phyloP scores from a whole-genome alignment of 53 echinoderm and acorn worm genomes.

The Actinopyga echinites region DNA sequence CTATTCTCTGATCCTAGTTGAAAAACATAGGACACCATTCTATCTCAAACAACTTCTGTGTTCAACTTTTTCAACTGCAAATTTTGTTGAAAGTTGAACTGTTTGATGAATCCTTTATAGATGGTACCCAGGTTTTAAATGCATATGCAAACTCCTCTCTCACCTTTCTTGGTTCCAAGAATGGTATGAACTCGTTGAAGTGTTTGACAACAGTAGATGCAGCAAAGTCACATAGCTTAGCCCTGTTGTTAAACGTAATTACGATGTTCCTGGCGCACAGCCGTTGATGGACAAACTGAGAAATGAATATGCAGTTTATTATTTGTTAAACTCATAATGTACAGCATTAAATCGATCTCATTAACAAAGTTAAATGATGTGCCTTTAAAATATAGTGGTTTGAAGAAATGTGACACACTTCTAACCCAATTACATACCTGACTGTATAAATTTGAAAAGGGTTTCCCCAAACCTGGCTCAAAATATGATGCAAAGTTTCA shows the following conservation, averaged over 20 bases:
- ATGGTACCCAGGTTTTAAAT: background rate
- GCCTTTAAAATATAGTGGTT: too few species aligned
- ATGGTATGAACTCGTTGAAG: slow-evolving; percentile 50
- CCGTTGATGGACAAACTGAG: slow-evolving; percentile 79
- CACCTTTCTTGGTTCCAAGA: slow-evolving; percentile 82
- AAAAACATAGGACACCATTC: background rate
- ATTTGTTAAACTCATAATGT: too few species aligned
- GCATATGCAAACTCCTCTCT: slow-evolving; percentile 17
- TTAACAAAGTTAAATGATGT: too few species aligned
- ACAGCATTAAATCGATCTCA: too few species aligned
- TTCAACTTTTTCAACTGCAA: too few species aligned
- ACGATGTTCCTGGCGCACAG: slow-evolving; percentile 92
- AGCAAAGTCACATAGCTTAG: slow-evolving; percentile 95
- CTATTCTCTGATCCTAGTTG: background rate
- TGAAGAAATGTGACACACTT: too few species aligned
- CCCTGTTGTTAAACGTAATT: slow-evolving; percentile 96
- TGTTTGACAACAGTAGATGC: slow-evolving; percentile 69
- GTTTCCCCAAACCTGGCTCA: too few species aligned
- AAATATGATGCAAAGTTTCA: too few species aligned
- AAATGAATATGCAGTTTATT: background rate
- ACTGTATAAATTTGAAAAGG: too few species aligned
- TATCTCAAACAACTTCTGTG: too few species aligned
- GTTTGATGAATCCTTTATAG: background rate
- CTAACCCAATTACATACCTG: too few species aligned
- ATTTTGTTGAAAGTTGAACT: too few species aligned